Percentiles rank a stretch among this genome's conserved stretches.
Conservation (phyloP, 2,797 vertebrate species). For the Gymnothorax javanicus region DNA sequence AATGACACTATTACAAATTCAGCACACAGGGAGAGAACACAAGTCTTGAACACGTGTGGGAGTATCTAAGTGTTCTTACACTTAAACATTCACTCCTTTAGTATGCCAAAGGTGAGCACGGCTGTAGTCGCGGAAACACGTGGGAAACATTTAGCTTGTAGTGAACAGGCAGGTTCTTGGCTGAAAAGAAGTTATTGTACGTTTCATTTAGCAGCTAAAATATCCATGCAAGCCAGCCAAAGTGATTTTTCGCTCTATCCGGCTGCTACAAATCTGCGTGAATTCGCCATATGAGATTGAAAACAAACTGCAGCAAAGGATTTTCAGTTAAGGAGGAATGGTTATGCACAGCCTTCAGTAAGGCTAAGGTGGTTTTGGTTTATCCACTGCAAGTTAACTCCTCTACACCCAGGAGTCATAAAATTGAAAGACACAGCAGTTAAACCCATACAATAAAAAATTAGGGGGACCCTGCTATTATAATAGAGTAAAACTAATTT, state of each 20-base stretch:
- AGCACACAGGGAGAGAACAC: not conserved
- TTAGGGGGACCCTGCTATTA: not conserved
- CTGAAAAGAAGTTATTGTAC: not conserved
- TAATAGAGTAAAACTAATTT: not conserved
- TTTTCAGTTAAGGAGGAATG: not conserved
- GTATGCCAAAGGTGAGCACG: not conserved
- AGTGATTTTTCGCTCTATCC: not conserved
- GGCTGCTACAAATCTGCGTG: not conserved
- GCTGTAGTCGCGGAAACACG: not conserved
- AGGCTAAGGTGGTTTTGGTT: not conserved
- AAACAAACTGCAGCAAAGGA: not conserved
- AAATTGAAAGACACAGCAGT: not conserved
- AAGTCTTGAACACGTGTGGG: not conserved
- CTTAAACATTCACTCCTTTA: not conserved
- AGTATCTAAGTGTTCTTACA: not conserved
- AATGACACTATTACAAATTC: not conserved
- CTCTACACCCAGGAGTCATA: not conserved
- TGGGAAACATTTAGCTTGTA: not conserved
- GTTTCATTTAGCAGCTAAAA: not conserved
- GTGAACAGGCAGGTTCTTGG: not conserved
- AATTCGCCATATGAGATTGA: not conserved
- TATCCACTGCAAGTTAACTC: constrained; percentile 17
- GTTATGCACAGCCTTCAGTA: not conserved
- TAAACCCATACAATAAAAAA: no score
- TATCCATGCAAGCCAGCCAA: not conserved